Conservation (phyloP, 2,888 invertebrate genomes). For the Hyalella azteca region DNA sequence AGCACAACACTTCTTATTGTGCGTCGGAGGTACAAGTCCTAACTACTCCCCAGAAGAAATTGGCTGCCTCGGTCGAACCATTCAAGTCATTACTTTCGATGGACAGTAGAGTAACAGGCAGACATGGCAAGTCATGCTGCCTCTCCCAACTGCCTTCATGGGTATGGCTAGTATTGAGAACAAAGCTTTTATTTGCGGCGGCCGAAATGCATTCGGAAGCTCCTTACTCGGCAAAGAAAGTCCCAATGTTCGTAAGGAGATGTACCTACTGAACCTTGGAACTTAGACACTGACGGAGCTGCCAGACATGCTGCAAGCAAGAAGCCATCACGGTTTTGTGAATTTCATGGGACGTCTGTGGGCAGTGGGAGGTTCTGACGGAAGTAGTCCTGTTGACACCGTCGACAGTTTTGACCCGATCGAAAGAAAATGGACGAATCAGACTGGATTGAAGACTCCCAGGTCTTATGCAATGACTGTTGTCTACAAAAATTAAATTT, state of each 20-base stretch:
- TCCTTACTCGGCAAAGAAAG: conserved; percentile 36
- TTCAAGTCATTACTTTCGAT: conserved; percentile 36
- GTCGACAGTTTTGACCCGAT: conserved; percentile 37
- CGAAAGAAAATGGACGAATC: conserved; percentile 25
- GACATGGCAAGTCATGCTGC: neutral
- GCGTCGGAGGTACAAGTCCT: conserved; percentile 26
- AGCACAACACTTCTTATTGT: conserved; percentile 1
- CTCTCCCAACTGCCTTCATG: conserved; percentile 37
- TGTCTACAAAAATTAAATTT: conserved; percentile 32
- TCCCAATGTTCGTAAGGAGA: neutral
- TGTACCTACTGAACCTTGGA: neutral
- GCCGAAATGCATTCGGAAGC: conserved; percentile 31
- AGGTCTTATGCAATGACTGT: conserved; percentile 25
- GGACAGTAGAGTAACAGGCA: neutral
- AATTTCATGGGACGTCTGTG: conserved; percentile 29
- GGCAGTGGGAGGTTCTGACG: conserved; percentile 41
- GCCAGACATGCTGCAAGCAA: neutral
- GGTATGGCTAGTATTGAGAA: conserved; percentile 38
- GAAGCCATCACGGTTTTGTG: conserved; percentile 43
- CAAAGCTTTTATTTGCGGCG: conserved; percentile 35
- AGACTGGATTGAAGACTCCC: neutral
- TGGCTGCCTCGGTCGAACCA: neutral
- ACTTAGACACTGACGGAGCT: conserved; percentile 11
- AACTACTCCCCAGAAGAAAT: conserved; percentile 32
- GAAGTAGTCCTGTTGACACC: conserved; percentile 33